Evolutionary conservation across 2,113 vertebrate genomes (phyloP).

Genomic region (Hyaena hyaena): DNA sequence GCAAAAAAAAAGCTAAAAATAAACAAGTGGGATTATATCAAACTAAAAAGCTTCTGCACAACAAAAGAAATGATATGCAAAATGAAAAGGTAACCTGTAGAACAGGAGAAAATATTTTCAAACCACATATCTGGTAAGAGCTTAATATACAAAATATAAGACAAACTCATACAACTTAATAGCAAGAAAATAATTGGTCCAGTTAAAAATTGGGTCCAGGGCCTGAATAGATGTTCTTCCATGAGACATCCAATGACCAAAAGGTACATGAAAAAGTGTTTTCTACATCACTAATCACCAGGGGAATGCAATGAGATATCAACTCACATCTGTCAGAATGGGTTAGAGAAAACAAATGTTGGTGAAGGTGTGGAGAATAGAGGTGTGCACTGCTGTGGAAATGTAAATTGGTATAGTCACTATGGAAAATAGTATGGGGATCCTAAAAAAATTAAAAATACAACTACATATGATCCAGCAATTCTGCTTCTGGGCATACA

Average conservation of each 20-base stretch:
- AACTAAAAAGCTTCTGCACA: background rate
- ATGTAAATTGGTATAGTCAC: background rate
- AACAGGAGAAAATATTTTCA: background rate
- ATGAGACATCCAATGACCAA: background rate
- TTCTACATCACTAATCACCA: background rate
- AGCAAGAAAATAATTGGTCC: background rate
- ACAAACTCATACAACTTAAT: background rate
- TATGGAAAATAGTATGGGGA: background rate
- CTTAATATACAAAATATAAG: background rate
- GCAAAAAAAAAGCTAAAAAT: background rate
- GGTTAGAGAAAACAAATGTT: background rate
- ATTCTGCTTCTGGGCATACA: background rate
- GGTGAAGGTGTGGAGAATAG: background rate
- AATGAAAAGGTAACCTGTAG: background rate
- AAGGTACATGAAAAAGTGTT: background rate
- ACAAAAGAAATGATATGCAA: background rate
- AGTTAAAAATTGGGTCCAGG: background rate
- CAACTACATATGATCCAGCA: background rate
- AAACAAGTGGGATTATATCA: background rate
- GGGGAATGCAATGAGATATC: background rate
- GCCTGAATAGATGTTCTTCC: background rate
- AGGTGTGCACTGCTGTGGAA: background rate
- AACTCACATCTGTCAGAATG: background rate
- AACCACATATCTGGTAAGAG: background rate
- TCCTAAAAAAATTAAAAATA: background rate